Conservation (phyloP, 1,140 invertebrate genomes). For the Polyergus mexicanus region DNA sequence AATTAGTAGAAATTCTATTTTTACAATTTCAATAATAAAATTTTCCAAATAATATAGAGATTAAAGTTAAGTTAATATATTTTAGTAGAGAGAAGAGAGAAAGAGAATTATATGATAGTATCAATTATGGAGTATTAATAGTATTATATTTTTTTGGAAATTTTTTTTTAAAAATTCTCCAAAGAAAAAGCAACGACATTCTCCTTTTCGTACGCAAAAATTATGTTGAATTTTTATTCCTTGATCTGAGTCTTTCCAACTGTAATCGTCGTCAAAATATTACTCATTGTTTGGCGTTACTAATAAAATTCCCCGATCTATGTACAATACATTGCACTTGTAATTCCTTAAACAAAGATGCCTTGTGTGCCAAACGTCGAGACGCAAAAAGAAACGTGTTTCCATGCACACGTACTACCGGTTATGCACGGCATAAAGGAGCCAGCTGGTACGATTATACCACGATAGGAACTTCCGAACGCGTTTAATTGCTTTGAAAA, state of each 20-base stretch:
- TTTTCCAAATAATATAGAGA: too few species aligned
- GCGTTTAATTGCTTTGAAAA: slow-evolving; percentile 30
- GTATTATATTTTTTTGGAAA: background rate
- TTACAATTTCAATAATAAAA: too few species aligned
- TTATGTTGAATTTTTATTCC: background rate
- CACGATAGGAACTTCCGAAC: slow-evolving; percentile 69
- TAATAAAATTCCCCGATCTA: background rate
- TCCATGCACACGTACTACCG: slow-evolving; percentile 63
- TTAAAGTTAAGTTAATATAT: too few species aligned
- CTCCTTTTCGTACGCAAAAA: background rate
- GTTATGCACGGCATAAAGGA: slow-evolving; percentile 68
- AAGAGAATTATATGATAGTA: too few species aligned
- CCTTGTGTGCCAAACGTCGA: slow-evolving; percentile 64
- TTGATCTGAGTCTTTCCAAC: too few species aligned
- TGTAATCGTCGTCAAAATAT: background rate
- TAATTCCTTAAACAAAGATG: slow-evolving; percentile 72
- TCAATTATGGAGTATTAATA: too few species aligned
- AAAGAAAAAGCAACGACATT: background rate
- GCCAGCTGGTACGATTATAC: slow-evolving; percentile 52
- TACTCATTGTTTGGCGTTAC: background rate
- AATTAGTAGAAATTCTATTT: too few species aligned
- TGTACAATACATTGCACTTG: slow-evolving; percentile 37
- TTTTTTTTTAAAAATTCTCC: background rate
- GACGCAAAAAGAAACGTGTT: slow-evolving; percentile 61
- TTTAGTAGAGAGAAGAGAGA: too few species aligned